These are phyloP conservation scores for Acheta domesticus DNA, from an alignment of 2,888 invertebrate genomes.

Conservation along the genomic window DNA sequence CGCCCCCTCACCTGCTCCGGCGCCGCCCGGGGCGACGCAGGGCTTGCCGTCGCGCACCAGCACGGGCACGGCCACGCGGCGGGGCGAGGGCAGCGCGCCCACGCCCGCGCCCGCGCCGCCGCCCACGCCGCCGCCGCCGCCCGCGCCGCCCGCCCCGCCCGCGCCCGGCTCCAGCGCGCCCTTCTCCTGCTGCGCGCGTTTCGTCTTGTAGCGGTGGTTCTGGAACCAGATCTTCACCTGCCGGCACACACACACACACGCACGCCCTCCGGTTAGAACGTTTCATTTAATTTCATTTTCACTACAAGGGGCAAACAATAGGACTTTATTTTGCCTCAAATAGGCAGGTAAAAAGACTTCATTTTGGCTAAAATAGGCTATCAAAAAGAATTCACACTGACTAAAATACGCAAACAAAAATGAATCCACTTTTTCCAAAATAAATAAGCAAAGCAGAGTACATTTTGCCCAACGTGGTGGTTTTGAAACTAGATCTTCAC, in stretches of 20 bases:
- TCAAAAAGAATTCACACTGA: no score
- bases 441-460: no score
- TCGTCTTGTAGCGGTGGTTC: conserved; percentile 98
- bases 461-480: no score
- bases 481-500: no score
- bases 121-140: conserved; percentile 39
- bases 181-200: conserved; percentile 94
- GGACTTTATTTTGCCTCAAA: no score
- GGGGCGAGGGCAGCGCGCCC: conserved; percentile 63
- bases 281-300: no score
- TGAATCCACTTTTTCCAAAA: no score
- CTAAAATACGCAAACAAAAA: no score
- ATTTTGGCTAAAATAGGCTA: no score
- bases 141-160: conserved; percentile 39
- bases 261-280: no score
- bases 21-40: conserved; percentile 61
- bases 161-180: conserved; percentile 61
- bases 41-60: conserved; percentile 94
- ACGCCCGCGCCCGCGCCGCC: conserved; percentile 36
- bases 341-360: no score
- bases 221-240: conserved; percentile 96
- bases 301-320: no score
- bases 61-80: conserved; percentile 59
- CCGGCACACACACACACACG: not conserved
- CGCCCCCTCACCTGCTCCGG: conserved; percentile 40